Percentiles rank a stretch among this genome's conserved stretches.
phyloP scores from a whole-genome alignment of 1,140 invertebrate genomes.

The Macrotrachela quadricornifera region DNA sequence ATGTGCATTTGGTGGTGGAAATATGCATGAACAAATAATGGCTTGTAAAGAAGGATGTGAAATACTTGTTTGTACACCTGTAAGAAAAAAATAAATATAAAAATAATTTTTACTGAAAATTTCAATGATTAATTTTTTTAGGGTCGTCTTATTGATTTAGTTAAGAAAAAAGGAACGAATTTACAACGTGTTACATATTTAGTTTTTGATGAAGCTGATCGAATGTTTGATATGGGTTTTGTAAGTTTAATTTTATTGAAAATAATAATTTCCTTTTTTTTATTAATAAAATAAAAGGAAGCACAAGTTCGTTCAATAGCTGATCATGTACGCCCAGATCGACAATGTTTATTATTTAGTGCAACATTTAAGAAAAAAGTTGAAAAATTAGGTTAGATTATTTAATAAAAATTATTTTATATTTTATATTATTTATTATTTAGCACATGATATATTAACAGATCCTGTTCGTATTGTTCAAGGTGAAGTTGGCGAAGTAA shows the following conservation, averaged over 20 bases:
- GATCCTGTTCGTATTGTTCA: slow-evolving; percentile 83
- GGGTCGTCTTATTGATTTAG: slow-evolving; percentile 85
- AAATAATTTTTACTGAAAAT: background rate
- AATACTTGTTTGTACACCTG: slow-evolving; percentile 75
- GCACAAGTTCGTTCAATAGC: slow-evolving; percentile 87
- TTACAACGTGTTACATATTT: slow-evolving; percentile 71
- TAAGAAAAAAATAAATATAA: slow-evolving; percentile 11
- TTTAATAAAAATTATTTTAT: too few species aligned
- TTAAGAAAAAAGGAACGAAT: slow-evolving; percentile 90
- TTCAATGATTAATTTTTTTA: slow-evolving; percentile 19
- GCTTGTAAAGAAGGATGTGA: slow-evolving; percentile 69
- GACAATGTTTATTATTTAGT: slow-evolving; percentile 79
- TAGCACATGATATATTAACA: slow-evolving; percentile 65
- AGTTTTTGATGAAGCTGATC: slow-evolving; percentile 93
- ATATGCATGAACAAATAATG: slow-evolving; percentile 93
- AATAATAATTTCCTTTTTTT: too few species aligned
- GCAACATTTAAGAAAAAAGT: slow-evolving; percentile 85
- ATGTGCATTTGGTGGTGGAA: slow-evolving; percentile 92
- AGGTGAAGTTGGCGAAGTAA: slow-evolving; percentile 57
- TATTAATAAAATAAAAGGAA: slow-evolving; percentile 18
- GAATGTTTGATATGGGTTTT: slow-evolving; percentile 99
- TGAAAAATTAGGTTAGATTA: slow-evolving; percentile 43
- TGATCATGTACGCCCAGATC: slow-evolving; percentile 76
- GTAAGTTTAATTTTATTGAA: slow-evolving; percentile 18
- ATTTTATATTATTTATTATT: too few species aligned